Base-by-base conservation (phyloP, 2,797 vertebrate species). In the Pseudopleuronectes americanus region DNA sequence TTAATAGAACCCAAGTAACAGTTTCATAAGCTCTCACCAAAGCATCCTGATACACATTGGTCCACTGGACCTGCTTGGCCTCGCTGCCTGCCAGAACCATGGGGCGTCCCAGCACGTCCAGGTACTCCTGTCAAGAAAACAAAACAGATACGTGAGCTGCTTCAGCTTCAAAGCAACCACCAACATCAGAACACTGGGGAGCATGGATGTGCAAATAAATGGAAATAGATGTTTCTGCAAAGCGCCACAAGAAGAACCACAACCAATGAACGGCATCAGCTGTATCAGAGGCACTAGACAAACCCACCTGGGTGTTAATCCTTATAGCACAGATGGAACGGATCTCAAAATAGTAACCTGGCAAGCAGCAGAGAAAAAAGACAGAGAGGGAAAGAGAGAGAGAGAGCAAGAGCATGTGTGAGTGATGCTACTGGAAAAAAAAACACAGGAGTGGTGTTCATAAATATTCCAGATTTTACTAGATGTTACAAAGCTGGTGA, bases 281-380 rank as follows among this genome's bases (percentile, higher is more conserved):
- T 90, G 88, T 80, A 74, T 83, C 57, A 69, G 75, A 85, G 73
- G 71, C 84, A 84, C 77, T 58, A 87, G 86, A 90, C 78, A 80
- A 88, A 88, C 92, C 88, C 94, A 99, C 98, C 97, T 99, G 98
- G 0, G 98, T 99, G 95, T 99, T 99, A 95, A 99, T 99, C 93
- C 97, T 96, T 92, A 99, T 99, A 76, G 98, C 98, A 19, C 98
- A 98, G 47, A 99, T 97, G 92, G 97, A 99, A 58, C 97, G 97
- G 86, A 99, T 99, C 94, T 99, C 98, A 48, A 98, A 99, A 95
- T 99, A 99, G 94, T 98, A 99, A 93, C 98, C 98, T 99, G 91
- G 63, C 80, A 86, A 72, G 77, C 49, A 28, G 63, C 23, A 60
- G 76, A 87, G 72, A 77, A 74, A 74, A 84, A 70, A 82, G 38